phyloP scores from a whole-genome alignment of 2,113 vertebrate genomes.

The Coregonus clupeaformis region DNA sequence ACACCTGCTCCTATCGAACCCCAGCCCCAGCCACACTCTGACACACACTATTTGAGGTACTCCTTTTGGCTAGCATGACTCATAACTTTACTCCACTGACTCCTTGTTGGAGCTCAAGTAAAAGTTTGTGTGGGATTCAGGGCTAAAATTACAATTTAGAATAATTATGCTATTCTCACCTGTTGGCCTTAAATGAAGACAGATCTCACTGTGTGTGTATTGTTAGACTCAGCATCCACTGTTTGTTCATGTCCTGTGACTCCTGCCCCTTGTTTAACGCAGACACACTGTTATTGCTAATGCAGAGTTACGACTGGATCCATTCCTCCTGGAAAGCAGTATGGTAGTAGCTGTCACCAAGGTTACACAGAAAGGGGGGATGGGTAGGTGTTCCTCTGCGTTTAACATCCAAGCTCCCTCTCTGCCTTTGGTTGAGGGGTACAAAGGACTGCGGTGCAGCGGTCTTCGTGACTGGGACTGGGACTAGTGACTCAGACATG shows the following conservation, averaged over 20 bases:
- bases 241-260: slow-evolving; percentile 1
- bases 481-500: slow-evolving; percentile 33
- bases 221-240: not conserved
- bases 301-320: slow-evolving; percentile 44
- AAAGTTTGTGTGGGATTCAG: slow-evolving; percentile 15
- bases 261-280: slow-evolving; percentile 34
- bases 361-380: slow-evolving; percentile 42
- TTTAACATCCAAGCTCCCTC: slow-evolving; percentile 36
- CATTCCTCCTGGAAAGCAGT: slow-evolving; percentile 48
- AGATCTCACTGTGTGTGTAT: no score
- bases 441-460: slow-evolving; percentile 23
- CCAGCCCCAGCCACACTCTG: slow-evolving; percentile 3
- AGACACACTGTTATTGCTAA: slow-evolving; percentile 38
- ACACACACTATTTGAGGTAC: slow-evolving; percentile 15
- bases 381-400: slow-evolving; percentile 26
- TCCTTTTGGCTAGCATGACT: slow-evolving; percentile 19
- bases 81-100: slow-evolving; percentile 22
- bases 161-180: not conserved
- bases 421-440: slow-evolving; percentile 26
- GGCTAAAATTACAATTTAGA: slow-evolving; percentile 6
- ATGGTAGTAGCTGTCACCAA: slow-evolving; percentile 34
- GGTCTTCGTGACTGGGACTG: slow-evolving; percentile 35
- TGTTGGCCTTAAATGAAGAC: not conserved
- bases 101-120: slow-evolving; percentile 1
- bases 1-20: slow-evolving; percentile 30